Conservation (phyloP, 2,113 vertebrate species). For the Tautogolabrus adspersus region DNA sequence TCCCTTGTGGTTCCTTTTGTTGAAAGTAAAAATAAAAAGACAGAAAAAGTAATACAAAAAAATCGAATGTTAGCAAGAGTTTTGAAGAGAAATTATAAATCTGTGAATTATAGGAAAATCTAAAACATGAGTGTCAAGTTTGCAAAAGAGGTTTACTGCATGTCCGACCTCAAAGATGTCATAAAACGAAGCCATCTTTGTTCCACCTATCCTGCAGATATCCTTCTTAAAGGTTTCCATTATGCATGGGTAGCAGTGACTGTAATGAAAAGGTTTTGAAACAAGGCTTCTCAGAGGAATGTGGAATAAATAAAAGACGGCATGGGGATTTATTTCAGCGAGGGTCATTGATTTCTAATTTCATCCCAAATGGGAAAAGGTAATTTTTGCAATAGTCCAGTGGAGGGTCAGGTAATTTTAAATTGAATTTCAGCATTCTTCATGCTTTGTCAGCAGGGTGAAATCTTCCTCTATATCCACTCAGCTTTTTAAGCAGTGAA, state of each 20-base stretch:
- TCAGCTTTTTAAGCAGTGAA: conserved; percentile 45
- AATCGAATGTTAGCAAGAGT: neutral
- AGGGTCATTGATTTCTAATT: conserved; percentile 65
- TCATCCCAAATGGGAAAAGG: conserved; percentile 42
- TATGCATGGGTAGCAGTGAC: conserved; percentile 15
- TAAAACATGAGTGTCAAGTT: neutral
- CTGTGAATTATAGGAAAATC: neutral
- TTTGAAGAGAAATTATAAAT: neutral
- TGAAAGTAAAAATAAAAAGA: no score
- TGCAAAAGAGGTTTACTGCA: neutral
- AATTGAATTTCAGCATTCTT: conserved; percentile 58
- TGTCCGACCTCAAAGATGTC: neutral
- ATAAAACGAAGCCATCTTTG: neutral
- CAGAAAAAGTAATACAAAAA: no score
- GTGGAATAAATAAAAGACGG: conserved; percentile 43
- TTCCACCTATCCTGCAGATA: conserved; percentile 3
- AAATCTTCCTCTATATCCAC: conserved; percentile 34
- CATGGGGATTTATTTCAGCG: conserved; percentile 36
- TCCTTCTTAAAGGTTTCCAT: conserved; percentile 12
- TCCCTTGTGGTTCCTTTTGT: neutral
- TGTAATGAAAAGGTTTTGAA: conserved; percentile 21
- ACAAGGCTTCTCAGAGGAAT: conserved; percentile 21
- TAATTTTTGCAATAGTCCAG: conserved; percentile 55
- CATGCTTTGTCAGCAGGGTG: conserved; percentile 46
- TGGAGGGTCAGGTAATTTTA: conserved; percentile 50